Conservation (phyloP, 1,140 invertebrate genomes). For the Dendrolimus punctatus region DNA sequence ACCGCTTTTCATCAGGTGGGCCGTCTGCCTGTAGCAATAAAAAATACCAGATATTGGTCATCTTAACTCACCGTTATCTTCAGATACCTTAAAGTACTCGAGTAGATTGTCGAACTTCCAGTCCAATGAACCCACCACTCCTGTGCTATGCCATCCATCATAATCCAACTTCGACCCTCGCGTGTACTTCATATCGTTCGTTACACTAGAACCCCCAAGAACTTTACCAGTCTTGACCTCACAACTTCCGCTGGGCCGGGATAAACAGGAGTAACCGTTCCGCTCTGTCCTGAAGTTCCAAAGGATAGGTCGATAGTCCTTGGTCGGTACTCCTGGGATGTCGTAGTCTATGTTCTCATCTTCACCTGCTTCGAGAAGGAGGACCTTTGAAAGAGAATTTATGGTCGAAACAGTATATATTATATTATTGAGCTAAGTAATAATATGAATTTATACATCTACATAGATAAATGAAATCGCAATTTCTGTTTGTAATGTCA, state of each 20-base stretch:
- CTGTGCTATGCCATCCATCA: slow-evolving; percentile 68
- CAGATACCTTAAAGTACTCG: slow-evolving; percentile 71
- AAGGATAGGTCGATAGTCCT: slow-evolving; percentile 50
- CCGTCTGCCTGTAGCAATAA: too few species aligned
- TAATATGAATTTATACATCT: too few species aligned
- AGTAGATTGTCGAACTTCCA: slow-evolving; percentile 72
- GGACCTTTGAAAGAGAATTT: slow-evolving; percentile 27
- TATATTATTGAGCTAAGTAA: neutral
- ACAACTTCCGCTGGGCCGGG: slow-evolving; percentile 59
- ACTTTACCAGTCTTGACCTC: slow-evolving; percentile 70
- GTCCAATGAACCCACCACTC: slow-evolving; percentile 60
- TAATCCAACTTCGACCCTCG: slow-evolving; percentile 71
- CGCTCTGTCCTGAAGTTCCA: slow-evolving; percentile 62
- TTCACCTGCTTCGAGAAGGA: slow-evolving; percentile 67
- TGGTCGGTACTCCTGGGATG: slow-evolving; percentile 55
- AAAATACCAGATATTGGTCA: too few species aligned
- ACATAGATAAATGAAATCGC: too few species aligned
- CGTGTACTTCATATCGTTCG: slow-evolving; percentile 73
- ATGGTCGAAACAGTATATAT: neutral
- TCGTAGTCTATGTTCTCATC: slow-evolving; percentile 61
- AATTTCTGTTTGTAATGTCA: too few species aligned
- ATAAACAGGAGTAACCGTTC: slow-evolving; percentile 56
- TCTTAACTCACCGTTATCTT: slow-evolving; percentile 63
- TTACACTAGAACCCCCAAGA: slow-evolving; percentile 71
- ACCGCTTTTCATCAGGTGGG: too few species aligned